phyloP scores from a whole-genome alignment of 2,888 invertebrate genomes.

The Suillia variegata region DNA sequence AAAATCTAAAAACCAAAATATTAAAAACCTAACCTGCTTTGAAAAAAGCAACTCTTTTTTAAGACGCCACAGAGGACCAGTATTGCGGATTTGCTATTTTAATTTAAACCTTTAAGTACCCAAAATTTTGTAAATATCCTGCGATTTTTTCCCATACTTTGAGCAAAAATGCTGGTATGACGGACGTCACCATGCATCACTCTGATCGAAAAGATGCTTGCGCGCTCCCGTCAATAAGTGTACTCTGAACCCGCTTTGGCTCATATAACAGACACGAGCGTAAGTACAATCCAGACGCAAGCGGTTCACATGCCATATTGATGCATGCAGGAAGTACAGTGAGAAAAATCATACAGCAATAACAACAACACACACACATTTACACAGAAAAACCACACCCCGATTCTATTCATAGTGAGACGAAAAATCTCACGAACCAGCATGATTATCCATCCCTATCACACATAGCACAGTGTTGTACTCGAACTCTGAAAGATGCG shows the following conservation, averaged over 20 bases:
- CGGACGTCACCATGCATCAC: background rate
- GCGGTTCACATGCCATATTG: slow-evolving; percentile 22
- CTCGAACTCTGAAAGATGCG: too few relatives aligned
- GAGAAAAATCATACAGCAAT: slow-evolving; percentile 13
- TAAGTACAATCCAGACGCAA: slow-evolving; percentile 30
- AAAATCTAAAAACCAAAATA: too few relatives aligned
- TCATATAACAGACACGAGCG: background rate
- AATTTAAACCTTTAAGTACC: too few relatives aligned
- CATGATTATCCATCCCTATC: slow-evolving; percentile 28
- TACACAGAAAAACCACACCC: slow-evolving; percentile 29
- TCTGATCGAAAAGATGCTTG: too few relatives aligned
- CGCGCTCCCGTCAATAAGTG: background rate
- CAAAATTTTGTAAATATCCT: too few relatives aligned
- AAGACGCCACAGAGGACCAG: too few relatives aligned
- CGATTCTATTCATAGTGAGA: slow-evolving; percentile 13
- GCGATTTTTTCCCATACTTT: background rate
- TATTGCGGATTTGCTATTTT: too few relatives aligned
- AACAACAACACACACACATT: too few relatives aligned
- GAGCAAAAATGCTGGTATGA: slow-evolving; percentile 17
- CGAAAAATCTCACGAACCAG: slow-evolving; percentile 41
- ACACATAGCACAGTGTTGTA: slow-evolving; percentile 9
- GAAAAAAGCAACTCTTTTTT: too few relatives aligned
- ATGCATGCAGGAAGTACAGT: background rate
- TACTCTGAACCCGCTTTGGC: slow-evolving; percentile 2
- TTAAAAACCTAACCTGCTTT: too few relatives aligned